Percentiles rank a stretch among this genome's conserved stretches.
Evolutionary conservation across 2,888 invertebrate genomes (phyloP).

Genomic region (Blastobasis lacticolella): DNA sequence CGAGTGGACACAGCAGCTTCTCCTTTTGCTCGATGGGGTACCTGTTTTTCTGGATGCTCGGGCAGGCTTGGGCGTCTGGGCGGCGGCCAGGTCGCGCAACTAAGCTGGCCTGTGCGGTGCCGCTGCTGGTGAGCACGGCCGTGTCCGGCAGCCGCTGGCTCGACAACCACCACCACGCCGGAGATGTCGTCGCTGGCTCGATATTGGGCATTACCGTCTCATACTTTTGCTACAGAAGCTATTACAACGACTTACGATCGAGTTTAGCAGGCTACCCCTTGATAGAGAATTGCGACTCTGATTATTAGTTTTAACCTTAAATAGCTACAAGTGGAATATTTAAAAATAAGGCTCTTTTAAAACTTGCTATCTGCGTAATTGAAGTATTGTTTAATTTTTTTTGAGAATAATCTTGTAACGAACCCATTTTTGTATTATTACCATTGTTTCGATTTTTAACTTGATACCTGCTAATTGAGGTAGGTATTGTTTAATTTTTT

Average conservation of each 20-base stretch:
- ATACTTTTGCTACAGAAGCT: conserved; percentile 80
- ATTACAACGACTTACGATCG: conserved; percentile 70
- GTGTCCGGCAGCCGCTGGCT: conserved; percentile 85
- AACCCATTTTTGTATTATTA: too few species aligned
- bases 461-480: too few species aligned
- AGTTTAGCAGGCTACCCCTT: conserved; percentile 23
- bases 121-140: conserved; percentile 74
- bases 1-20: conserved; percentile 89
- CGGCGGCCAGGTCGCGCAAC: conserved; percentile 75
- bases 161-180: conserved; percentile 93
- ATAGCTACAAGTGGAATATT: too few species aligned
- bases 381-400: too few species aligned
- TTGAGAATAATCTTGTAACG: too few species aligned
- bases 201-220: conserved; percentile 77
- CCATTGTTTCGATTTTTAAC: too few species aligned
- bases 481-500: too few species aligned
- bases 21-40: conserved; percentile 85
- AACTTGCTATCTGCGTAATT: too few species aligned
- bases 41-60: conserved; percentile 79
- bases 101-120: conserved; percentile 74
- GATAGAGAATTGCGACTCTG: conserved; percentile 11
- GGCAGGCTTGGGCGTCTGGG: conserved; percentile 78
- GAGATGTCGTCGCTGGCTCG: conserved; percentile 83
- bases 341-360: too few species aligned
- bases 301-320: too few species aligned